Evolutionary conservation across 2,113 vertebrate genomes (phyloP), one percentile per base, ranked within the genome.

Genomic region (Capricornis sumatraensis): DNA sequence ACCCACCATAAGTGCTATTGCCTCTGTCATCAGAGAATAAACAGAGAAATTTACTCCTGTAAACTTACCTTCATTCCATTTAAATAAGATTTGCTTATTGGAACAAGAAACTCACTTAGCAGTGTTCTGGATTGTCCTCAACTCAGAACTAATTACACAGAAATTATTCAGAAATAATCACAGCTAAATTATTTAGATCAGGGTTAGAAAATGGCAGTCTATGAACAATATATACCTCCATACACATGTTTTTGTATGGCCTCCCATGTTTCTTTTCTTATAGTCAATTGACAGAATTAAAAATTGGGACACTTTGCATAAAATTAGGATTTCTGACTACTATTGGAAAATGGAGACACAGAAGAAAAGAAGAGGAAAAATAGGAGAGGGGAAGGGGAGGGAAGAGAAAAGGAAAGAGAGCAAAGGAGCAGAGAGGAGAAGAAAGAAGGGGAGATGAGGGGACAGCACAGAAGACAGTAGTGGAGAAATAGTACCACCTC

Each of bases 111-210:
- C 23, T 96, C 71, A 36, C 30, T n/a, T n/a, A 43, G 9, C 2
- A 36, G n/a, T 53, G 25, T 27, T 97, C 58, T 74, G 36, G 12
- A n/a, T 89, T 95, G 60, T 53, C 33, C 71, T 97, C 78, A 81
- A 27, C 81, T 13, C 21, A 84, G 30, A 84, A 79, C 25, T 97
- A 93, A 91, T 83, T 87, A 86, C 53, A 50, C 3, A 86, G 88
- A 36, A 47, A 47, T 47, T 11, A 47, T 47, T 47, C 45, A 47
- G 45, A 47, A 47, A 47, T 47, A 47, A 47, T 50, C 13, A 15
- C 8, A 53, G 57, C 47, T 50, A 53, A 52, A 84, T 15, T 50
- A 36, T 85, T 84, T 57, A 89, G 27, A 58, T 1, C 1, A 27
- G 52, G 4, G 11, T 36, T 87, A 74, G 33, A 82, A 95, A 96